Evolutionary conservation across 2,797 vertebrate genomes (phyloP), one percentile per base, ranked within the genome.

Genomic region (Takifugu ocellatus): DNA sequence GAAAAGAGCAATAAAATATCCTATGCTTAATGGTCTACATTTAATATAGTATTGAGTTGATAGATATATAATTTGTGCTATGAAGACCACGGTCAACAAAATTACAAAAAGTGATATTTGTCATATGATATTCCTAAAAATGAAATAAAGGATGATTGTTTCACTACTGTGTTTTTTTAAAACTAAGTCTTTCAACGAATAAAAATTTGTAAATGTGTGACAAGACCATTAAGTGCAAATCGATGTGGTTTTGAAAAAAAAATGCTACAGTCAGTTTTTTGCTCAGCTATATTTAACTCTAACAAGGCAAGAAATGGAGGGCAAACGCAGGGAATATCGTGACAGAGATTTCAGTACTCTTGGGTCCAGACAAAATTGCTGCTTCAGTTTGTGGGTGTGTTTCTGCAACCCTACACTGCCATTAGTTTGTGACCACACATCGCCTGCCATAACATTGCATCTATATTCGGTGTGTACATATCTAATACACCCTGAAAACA

Each of bases 381-480:
- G 83, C 85, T 88, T 90, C 84, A 90, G 87, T 89, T 87, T 88
- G 89, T 87, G 89, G 87, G 87, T 90, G 86, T 87, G 87, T 90
- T 90, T 88, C 81, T 89, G 89, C 84, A 91, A 90, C 79, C 74
- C 83, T 85, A 92, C 88, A 88, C 89, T 92, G 88, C 84, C 82
- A 92, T 89, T 92, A 88, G 76, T 84, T 86, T 84, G 82, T 85
- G 87, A 89, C 87, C 89, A 87, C 86, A 89, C 77, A 74, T 82
- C 66, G 81, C 79, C 81, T 83, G 77, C 85, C 85, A 80, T 70
- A 78, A 83, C 75, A 74, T 66, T 68, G 67, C 70, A 78, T 88
- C 82, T 81, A 84, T 76, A 78, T 79, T 76, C 75, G 81, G 61
- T 83, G 82, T 84, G 82, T 85, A 84, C 85, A 67, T 68, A 78